Conservation (phyloP, 2,113 vertebrate genomes). For the Forbesichthys papilliferus region DNA sequence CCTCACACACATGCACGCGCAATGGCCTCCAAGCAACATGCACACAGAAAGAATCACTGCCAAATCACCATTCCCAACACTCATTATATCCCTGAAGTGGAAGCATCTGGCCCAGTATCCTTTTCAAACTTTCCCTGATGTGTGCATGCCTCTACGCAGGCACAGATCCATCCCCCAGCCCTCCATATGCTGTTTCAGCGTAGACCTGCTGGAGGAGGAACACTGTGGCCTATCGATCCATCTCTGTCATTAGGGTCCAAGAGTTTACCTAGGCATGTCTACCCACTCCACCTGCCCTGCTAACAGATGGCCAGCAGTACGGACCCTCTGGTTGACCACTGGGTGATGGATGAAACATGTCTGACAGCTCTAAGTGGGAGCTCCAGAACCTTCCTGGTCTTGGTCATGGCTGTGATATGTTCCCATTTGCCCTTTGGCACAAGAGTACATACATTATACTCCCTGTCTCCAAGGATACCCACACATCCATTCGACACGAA, state of each 20-base stretch:
- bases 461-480: too few species aligned
- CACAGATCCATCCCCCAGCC: slow-evolving; percentile 37
- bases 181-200: slow-evolving; percentile 55
- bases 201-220: slow-evolving; percentile 43
- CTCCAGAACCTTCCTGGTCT: slow-evolving; percentile 27
- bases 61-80: neutral
- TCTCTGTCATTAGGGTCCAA: slow-evolving; percentile 42
- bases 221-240: slow-evolving; percentile 47
- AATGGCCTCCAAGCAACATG: neutral
- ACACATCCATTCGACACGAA: neutral
- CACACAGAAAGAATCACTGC: neutral
- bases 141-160: slow-evolving; percentile 38
- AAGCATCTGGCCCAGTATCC: slow-evolving; percentile 56
- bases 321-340: slow-evolving; percentile 42
- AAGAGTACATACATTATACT: neutral
- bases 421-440: neutral
- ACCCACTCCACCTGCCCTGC: slow-evolving; percentile 1
- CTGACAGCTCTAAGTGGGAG: slow-evolving; percentile 22
- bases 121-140: slow-evolving; percentile 45
- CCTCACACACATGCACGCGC: slow-evolving; percentile 4
- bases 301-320: slow-evolving; percentile 61
- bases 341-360: slow-evolving; percentile 44
- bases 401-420: slow-evolving; percentile 10
- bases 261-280: slow-evolving; percentile 51
- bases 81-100: slow-evolving; percentile 18